Evolutionary conservation across 2,113 vertebrate genomes (phyloP).

Genomic region (Chloropsis hardwickii): DNA sequence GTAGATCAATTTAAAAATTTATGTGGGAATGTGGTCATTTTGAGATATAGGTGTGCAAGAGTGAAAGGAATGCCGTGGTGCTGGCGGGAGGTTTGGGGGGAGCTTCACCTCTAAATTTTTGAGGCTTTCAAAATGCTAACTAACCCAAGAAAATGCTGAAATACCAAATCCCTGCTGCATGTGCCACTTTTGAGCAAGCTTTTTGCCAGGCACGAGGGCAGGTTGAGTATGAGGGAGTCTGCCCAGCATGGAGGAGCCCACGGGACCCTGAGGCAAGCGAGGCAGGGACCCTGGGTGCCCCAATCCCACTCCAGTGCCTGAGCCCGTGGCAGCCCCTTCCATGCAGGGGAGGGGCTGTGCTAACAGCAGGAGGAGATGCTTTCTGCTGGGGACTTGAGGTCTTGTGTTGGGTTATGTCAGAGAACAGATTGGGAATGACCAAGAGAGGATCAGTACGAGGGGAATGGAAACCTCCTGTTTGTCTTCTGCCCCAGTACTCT

Average conservation of each 20-base stretch:
- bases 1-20: neutral
- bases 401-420: neutral
- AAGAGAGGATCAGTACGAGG: rapidly evolving
- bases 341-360: neutral
- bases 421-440: neutral
- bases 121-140: neutral
- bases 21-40: neutral
- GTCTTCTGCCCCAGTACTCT: rapidly evolving
- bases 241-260: neutral
- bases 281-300: neutral
- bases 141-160: neutral
- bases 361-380: neutral
- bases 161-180: neutral
- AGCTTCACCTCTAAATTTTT: neutral
- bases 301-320: neutral
- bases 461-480: neutral
- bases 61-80: rapidly evolving
- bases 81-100: rapidly evolving
- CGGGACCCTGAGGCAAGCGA: rapidly evolving
- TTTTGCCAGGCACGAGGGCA: rapidly evolving
- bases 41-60: neutral
- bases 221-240: rapidly evolving
- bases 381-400: neutral
- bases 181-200: neutral
- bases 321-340: neutral